These are phyloP conservation scores for Ectropis grisescens DNA, from an alignment of 1,140 invertebrate genomes.

Conservation along the genomic window DNA sequence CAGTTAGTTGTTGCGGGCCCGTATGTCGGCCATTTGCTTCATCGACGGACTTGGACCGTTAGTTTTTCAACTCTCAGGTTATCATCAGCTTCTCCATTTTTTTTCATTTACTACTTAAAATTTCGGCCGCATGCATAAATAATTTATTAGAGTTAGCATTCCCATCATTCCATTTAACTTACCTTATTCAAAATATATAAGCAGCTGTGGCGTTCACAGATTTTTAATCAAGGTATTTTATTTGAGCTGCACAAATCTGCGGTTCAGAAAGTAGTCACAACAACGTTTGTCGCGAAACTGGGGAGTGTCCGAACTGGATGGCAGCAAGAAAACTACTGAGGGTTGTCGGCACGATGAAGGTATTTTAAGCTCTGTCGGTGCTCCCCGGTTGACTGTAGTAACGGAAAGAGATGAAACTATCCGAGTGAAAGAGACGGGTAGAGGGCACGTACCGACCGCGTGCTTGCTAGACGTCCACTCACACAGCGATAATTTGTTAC, in stretches of 20 bases:
- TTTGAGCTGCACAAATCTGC: constrained; percentile 32
- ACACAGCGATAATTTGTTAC: constrained; percentile 43
- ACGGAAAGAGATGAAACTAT: constrained; percentile 29
- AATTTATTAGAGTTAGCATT: not conserved
- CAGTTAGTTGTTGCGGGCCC: constrained; percentile 28
- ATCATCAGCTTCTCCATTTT: constrained; percentile 1
- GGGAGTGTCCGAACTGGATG: constrained; percentile 26
- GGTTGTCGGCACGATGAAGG: constrained; percentile 32
- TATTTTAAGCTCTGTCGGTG: constrained; percentile 63
- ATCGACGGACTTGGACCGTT: constrained; percentile 12
- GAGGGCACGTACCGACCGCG: constrained; percentile 46
- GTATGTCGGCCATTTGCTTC: constrained; percentile 49
- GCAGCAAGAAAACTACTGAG: constrained; percentile 53
- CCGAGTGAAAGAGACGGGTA: constrained; percentile 26
- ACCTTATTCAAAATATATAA: constrained; percentile 17
- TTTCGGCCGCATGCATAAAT: not conserved
- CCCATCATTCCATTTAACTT: constrained; percentile 6
- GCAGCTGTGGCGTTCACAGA: constrained; percentile 12
- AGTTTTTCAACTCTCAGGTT: constrained; percentile 15
- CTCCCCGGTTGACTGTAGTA: constrained; percentile 32
- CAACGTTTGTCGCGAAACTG: constrained; percentile 28
- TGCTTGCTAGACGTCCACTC: constrained; percentile 43
- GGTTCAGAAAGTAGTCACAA: constrained; percentile 43
- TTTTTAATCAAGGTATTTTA: constrained; percentile 10
- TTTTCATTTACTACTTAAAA: constrained; percentile 2